phyloP scores from a whole-genome alignment of 2,113 vertebrate species.

The Lophotis ruficrista region DNA sequence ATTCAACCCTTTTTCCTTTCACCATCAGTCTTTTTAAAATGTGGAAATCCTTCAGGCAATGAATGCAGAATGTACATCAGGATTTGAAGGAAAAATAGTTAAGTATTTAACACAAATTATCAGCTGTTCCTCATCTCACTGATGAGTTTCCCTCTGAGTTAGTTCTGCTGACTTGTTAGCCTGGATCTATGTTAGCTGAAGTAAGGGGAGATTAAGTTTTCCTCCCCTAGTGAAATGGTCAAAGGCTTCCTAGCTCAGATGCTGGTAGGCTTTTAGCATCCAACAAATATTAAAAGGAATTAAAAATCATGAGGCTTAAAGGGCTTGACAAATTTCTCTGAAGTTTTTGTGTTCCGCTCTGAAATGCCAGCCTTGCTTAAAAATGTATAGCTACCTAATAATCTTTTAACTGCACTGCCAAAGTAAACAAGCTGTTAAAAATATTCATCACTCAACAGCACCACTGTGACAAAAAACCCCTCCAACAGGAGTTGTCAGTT shows the following conservation, averaged over 20 bases:
- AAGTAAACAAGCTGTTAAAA: neutral
- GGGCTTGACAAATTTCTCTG: neutral
- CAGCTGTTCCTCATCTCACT: neutral
- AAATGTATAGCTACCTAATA: neutral
- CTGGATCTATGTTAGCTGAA: neutral
- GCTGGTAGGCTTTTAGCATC: neutral
- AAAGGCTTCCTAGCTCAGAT: neutral
- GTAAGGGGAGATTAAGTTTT: neutral
- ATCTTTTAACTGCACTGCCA: neutral
- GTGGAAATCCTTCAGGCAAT: neutral
- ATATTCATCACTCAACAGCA: neutral
- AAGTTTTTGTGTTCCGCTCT: neutral
- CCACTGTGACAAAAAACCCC: neutral
- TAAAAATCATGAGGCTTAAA: neutral
- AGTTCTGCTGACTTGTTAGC: neutral
- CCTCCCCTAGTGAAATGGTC: neutral
- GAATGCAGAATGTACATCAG: neutral
- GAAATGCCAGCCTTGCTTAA: neutral
- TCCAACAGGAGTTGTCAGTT: neutral
- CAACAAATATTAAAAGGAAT: neutral
- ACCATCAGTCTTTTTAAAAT: conserved; percentile 1
- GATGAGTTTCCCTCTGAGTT: neutral
- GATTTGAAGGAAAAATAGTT: neutral
- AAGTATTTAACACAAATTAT: neutral
- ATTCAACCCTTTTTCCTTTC: neutral